Conservation (phyloP, 2,797 vertebrate genomes). For the Austrolebias charrua region DNA sequence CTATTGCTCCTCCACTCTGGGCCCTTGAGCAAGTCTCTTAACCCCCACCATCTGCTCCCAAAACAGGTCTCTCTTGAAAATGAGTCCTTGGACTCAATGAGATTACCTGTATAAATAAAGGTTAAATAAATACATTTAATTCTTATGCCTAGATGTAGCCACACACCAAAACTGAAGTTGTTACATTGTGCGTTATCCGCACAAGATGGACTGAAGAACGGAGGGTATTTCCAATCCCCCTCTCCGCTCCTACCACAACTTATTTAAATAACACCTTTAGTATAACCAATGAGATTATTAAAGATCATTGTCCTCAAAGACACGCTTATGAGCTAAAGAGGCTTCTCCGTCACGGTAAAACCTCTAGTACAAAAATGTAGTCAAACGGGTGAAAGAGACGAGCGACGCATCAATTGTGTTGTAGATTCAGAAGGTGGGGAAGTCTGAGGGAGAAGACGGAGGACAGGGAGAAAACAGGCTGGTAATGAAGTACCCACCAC, state of each 20-base stretch:
- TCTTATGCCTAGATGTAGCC: too few species aligned
- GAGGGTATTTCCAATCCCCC: too few species aligned
- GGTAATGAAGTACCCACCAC: conserved; percentile 74
- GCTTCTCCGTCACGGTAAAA: conserved; percentile 43
- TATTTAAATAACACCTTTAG: conserved; percentile 11
- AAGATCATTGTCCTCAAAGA: conserved; percentile 15
- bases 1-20: too few species aligned
- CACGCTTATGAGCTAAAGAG: conserved; percentile 14
- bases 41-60: too few species aligned
- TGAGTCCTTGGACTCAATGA: too few species aligned
- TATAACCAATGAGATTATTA: conserved; percentile 6
- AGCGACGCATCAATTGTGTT: conserved; percentile 28
- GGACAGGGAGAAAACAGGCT: conserved; percentile 45
- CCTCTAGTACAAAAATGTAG: conserved; percentile 38
- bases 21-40: too few species aligned
- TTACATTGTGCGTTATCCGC: too few species aligned
- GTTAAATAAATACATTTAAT: too few species aligned
- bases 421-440: conserved; percentile 14
- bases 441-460: conserved; percentile 15
- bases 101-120: too few species aligned
- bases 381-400: conserved; percentile 23
- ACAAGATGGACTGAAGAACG: too few species aligned
- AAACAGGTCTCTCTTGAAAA: too few species aligned
- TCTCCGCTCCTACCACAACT: neutral
- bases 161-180: too few species aligned